phyloP scores from a whole-genome alignment of 23 tunicate species.

The Corella eumyota region DNA sequence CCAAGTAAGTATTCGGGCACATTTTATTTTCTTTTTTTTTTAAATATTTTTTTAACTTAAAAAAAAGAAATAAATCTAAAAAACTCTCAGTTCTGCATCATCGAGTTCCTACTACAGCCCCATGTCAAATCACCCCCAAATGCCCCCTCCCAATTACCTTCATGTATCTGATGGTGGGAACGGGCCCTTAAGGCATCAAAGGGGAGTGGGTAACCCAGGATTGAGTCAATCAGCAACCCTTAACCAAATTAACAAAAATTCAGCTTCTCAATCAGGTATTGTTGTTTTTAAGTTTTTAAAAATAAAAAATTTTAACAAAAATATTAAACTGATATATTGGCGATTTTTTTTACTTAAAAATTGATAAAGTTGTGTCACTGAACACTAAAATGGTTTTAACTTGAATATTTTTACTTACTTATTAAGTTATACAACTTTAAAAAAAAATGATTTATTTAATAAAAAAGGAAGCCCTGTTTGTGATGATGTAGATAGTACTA shows the following conservation, averaged over 20 bases:
- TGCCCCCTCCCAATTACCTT: constrained; percentile 9
- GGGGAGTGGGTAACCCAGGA: constrained; percentile 8
- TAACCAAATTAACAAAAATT: constrained; percentile 77
- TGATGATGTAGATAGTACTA: too few relatives aligned
- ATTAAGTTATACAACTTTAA: too few relatives aligned
- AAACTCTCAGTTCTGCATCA: constrained; percentile 14
- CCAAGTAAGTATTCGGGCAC: constrained; percentile 7
- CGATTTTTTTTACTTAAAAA: too few relatives aligned
- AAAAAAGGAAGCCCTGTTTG: too few relatives aligned
- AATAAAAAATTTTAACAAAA: neutral
- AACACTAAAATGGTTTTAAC: too few relatives aligned
- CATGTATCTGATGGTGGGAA: constrained; percentile 29
- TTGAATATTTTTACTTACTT: too few relatives aligned
- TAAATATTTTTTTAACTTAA: neutral
- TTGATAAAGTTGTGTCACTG: too few relatives aligned
- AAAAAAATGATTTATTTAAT: too few relatives aligned
- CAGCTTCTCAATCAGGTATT: constrained; percentile 59
- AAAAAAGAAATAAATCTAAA: neutral
- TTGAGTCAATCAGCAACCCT: constrained; percentile 49
- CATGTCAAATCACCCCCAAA: constrained; percentile 12
- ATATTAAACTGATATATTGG: too few relatives aligned
- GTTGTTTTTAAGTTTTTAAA: neutral
- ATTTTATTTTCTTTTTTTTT: neutral
- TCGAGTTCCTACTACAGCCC: constrained; percentile 13
- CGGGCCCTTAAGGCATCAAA: constrained; percentile 21